Percentiles rank a stretch among this genome's conserved stretches.
phyloP scores from a whole-genome alignment of 2,113 vertebrate genomes.

The Leptosomus discolor region DNA sequence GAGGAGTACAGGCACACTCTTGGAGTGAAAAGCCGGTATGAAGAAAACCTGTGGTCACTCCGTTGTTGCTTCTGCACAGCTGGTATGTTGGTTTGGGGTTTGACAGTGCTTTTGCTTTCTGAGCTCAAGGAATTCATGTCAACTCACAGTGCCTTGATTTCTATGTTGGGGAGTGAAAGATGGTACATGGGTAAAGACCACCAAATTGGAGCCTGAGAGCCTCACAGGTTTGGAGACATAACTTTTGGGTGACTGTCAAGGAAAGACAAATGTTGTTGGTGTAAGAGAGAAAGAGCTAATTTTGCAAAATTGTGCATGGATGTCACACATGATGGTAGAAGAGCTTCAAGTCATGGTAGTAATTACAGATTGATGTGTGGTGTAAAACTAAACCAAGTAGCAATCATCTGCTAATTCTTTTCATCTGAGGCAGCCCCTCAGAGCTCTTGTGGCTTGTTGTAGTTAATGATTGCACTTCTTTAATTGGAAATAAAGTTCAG shows the following conservation, averaged over 20 bases:
- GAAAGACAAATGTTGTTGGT: not conserved
- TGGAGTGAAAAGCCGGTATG: not conserved
- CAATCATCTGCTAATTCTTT: not conserved
- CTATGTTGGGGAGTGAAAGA: not conserved
- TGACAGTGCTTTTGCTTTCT: not conserved
- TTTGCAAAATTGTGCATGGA: not conserved
- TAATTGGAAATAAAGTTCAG: not conserved
- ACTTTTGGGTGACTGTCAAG: not conserved
- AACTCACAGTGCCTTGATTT: rapidly evolving
- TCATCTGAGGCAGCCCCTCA: not conserved
- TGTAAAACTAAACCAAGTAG: not conserved
- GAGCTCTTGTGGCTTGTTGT: not conserved
- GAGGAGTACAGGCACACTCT: not conserved
- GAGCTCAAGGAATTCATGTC: not conserved
- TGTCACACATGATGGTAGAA: not conserved
- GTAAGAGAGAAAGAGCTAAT: not conserved
- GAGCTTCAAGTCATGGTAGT: not conserved
- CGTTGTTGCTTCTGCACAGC: not conserved
- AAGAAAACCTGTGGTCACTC: not conserved
- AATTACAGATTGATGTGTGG: not conserved
- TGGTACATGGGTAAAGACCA: not conserved
- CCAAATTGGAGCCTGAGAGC: not conserved
- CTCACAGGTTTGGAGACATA: not conserved
- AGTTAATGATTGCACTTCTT: not conserved
- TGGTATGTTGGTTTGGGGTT: not conserved